Evolutionary conservation across 1,140 invertebrate species (phyloP).

Genomic region (Globodera rostochiensis): DNA sequence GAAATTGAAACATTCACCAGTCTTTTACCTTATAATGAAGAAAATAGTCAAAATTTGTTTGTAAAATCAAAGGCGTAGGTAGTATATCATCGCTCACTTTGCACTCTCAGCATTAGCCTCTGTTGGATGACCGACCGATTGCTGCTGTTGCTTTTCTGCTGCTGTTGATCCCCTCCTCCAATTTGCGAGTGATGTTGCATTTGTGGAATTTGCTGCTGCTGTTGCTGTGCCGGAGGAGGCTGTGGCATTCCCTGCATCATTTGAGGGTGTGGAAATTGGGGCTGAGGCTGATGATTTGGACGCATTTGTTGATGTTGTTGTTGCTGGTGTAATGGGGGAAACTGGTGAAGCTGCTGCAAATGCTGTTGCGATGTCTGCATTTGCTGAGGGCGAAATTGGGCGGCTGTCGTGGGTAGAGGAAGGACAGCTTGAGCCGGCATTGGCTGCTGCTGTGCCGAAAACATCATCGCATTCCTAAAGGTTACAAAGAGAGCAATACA

Average conservation of each 20-base stretch:
- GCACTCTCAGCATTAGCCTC: constrained; percentile 3
- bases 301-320: background rate
- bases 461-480: background rate
- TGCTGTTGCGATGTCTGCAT: background rate
- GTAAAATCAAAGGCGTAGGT: too few relatives aligned
- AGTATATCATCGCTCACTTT: background rate
- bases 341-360: background rate
- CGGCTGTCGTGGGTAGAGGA: background rate
- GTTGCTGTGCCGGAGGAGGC: constrained; percentile 9
- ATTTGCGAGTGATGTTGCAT: constrained; percentile 7
- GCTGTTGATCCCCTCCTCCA: constrained; percentile 3
- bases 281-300: background rate
- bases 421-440: background rate
- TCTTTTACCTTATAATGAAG: background rate
- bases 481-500: background rate
- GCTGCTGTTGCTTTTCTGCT: background rate
- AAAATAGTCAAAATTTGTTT: background rate
- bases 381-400: background rate
- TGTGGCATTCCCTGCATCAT: background rate
- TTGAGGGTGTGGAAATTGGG: background rate
- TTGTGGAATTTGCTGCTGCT: constrained; percentile 23
- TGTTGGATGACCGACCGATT: background rate
- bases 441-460: background rate
- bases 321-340: background rate
- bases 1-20: background rate